Percentiles rank a stretch among this genome's conserved stretches.
Evolutionary conservation across 2,797 vertebrate species (phyloP).

Genomic region (Serranus cabrilla): DNA sequence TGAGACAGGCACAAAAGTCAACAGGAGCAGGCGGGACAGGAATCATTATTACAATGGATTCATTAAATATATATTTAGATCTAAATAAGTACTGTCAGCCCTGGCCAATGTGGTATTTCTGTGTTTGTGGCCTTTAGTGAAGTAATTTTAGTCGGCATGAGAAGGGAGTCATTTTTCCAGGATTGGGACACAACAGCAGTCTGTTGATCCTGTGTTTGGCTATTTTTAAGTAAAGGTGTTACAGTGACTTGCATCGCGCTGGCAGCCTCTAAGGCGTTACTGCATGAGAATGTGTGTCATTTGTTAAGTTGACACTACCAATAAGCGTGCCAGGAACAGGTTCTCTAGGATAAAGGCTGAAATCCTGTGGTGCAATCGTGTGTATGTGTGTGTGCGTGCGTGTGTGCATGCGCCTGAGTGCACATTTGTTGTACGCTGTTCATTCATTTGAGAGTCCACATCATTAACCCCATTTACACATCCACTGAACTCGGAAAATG

Average conservation of each 20-base stretch:
- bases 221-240: slow-evolving; percentile 22
- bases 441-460: slow-evolving; percentile 68
- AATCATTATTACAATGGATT: not conserved
- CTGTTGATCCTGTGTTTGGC: not conserved
- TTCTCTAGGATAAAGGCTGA: slow-evolving; percentile 49
- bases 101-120: no score
- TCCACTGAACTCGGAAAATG: slow-evolving; percentile 52
- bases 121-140: no score
- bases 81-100: no score
- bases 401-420: slow-evolving; percentile 36
- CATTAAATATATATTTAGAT: no score
- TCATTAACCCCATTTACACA: slow-evolving; percentile 72
- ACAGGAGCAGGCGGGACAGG: no score
- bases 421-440: slow-evolving; percentile 61
- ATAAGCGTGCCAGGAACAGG: slow-evolving; percentile 47
- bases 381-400: slow-evolving; percentile 14
- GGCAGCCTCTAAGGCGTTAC: slow-evolving; percentile 19
- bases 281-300: slow-evolving; percentile 41
- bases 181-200: no score
- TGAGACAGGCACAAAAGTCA: no score
- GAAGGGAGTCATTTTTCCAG: no score
- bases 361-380: slow-evolving; percentile 41
- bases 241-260: slow-evolving; percentile 1
- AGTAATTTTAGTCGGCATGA: no score
- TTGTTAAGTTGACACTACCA: slow-evolving; percentile 25